Evolutionary conservation across 2,797 vertebrate genomes (phyloP), one percentile per base, ranked within the genome.

Genomic region (Eleutherodactylus coqui): DNA sequence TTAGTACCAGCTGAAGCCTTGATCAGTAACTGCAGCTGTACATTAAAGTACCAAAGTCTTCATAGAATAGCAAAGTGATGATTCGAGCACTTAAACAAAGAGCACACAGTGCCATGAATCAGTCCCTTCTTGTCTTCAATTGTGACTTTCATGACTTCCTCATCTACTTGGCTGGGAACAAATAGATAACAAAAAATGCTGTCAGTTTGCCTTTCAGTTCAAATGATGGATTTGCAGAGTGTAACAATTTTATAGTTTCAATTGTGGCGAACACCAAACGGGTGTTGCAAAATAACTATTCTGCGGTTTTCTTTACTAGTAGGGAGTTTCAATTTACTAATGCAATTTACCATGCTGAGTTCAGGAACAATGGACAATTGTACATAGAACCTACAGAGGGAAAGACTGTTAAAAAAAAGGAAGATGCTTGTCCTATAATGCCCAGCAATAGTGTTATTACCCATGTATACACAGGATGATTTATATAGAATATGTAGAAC

Each of bases 1-100:
- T 96, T 95, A 91, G 96, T 96, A 96, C 97, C 97, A 98, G 97
- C 95, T 93, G 94, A 94, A 91, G 85, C 90, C 91, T 92, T 85
- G 73, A 94, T 93, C 90, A 90, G 89, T 90, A 90, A 88, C 89
- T 92, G 93, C 97, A 99, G 97, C 97, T 99, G 97, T 93, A 92
- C 88, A 90, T 89, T 94, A 90, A 87, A 91, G 91, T 91, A 91
- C 88, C 79, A 69, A 88, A 86, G 88, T 90, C 91, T 92, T 91
- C 89, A 87, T 86, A 90, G 93, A 95, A 94, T 92, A 91, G 89
- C 92, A 92, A 92, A 93, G 93, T 90, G 92, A 92, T 91, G 87
- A 91, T 76, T 73, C 88, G 82, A 83, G 88, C 72, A 34, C 38
- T 24, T 3, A 89, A 91, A 95, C 93, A 95, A 95, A 94, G 93